phyloP scores from a whole-genome alignment of 53 echinoderm and acorn worm species.

The Antedon mediterranea region DNA sequence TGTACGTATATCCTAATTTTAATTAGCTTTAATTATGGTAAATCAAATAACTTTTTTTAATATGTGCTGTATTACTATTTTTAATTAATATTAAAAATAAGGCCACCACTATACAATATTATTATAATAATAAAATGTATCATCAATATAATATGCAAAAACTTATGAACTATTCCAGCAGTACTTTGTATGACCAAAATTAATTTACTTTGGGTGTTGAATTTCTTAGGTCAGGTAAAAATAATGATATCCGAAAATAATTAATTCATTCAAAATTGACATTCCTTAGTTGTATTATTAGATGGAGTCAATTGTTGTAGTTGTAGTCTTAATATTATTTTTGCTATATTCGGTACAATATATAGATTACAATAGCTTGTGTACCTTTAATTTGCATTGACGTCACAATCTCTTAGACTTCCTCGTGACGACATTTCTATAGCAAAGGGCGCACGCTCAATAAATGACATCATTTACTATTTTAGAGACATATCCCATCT shows the following conservation, averaged over 20 bases:
- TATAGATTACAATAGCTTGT: background rate
- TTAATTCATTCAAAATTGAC: background rate
- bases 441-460: background rate
- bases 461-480: background rate
- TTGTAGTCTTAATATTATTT: background rate
- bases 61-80: too few relatives aligned
- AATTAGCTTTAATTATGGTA: too few relatives aligned
- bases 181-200: too few relatives aligned
- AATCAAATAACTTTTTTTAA: too few relatives aligned
- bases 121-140: too few relatives aligned
- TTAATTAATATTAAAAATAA: too few relatives aligned
- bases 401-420: background rate
- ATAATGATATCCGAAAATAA: background rate
- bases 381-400: background rate
- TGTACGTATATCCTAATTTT: too few relatives aligned
- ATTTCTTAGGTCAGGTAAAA: too few relatives aligned
- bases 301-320: background rate
- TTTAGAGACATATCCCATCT: background rate
- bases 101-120: too few relatives aligned
- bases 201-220: too few relatives aligned
- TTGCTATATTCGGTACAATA: background rate
- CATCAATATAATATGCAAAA: too few relatives aligned
- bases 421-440: background rate
- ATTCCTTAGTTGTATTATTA: background rate
- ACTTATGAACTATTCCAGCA: too few relatives aligned